Base-by-base conservation (phyloP, 1,140 invertebrate species). In the Gyrodactylus bullatarudis region DNA sequence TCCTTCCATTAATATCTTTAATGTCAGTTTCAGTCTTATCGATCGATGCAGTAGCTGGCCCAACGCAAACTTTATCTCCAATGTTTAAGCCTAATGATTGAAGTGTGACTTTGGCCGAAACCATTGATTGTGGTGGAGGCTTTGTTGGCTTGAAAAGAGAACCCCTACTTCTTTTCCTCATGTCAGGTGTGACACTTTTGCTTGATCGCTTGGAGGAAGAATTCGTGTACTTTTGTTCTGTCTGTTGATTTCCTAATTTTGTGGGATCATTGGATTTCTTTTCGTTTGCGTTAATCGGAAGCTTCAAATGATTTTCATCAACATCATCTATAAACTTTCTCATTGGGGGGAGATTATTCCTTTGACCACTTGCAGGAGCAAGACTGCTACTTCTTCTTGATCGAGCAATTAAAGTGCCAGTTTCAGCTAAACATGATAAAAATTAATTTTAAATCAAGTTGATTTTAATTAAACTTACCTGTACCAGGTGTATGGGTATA, bases 91-190 rank as follows among this genome's bases (percentile, higher is more conserved):
- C 83, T 73, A 84, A 77, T 0, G 83, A 78, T 75, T 80, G 79
- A 0, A 84, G 78, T 0, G 83, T 80, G 70, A 82, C 83, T 76
- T 80, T 82, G 24, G 82, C 82, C 20, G 81, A 80, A 20, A 83
- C 78, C 34, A 54, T 54, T 54, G 34, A 54, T n/a, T 8, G 75
- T 25, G 78, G 78, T 72, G 74, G 22, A 25, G 54, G 16, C 23
- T 54, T 8, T 75, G 69, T 20, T 1, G 23, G 19, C 68, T 25
- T 20, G 72, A 74, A 16, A 26, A 69, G 1, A 68, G 74, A 54
- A n/a, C n/a, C n/a, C 34, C 34, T 54, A n/a, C 8, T 54, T 8
- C n/a, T 54, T 54, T n/a, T 54, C 34, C n/a, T 54, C 8, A 54
- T 54, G 8, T 54, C 34, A 54, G 34, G 34, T 16, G 34, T 54